Percentiles rank a stretch among this genome's conserved stretches.
Conservation (phyloP, 2,113 vertebrate species). For the Ploceus nigricollis region DNA sequence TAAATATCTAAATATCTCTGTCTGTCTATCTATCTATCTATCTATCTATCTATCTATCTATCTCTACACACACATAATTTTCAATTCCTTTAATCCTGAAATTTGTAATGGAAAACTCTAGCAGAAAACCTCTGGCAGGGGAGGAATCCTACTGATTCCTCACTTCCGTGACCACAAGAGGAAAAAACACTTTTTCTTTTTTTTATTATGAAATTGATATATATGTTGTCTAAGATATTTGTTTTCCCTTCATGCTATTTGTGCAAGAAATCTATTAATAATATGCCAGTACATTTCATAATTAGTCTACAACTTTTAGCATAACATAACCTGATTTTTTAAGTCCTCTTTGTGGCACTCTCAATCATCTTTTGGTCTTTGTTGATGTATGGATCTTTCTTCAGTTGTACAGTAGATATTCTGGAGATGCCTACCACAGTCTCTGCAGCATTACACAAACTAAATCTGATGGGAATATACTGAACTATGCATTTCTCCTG, state of each 20-base stretch:
- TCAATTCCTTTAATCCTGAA: neutral
- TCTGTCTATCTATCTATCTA: too few relatives aligned
- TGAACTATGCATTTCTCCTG: neutral
- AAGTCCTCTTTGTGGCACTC: neutral
- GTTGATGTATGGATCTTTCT: neutral
- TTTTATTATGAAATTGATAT: neutral
- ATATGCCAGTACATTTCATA: neutral
- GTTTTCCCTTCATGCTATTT: neutral
- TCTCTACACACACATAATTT: neutral
- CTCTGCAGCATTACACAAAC: neutral
- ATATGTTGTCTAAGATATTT: neutral
- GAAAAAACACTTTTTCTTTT: neutral
- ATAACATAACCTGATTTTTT: neutral
- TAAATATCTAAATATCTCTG: too few relatives aligned
- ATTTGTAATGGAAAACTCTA: neutral
- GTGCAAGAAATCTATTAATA: neutral
- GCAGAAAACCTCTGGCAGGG: neutral
- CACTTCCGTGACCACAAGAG: neutral
- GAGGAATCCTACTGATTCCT: neutral
- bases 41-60: neutral
- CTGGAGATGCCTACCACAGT: neutral
- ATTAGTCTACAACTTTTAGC: neutral
- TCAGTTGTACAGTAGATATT: neutral
- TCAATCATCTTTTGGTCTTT: neutral
- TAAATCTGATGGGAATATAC: neutral